Base-by-base conservation (phyloP, 2,888 invertebrate genomes). In the Papilio demoleus region DNA sequence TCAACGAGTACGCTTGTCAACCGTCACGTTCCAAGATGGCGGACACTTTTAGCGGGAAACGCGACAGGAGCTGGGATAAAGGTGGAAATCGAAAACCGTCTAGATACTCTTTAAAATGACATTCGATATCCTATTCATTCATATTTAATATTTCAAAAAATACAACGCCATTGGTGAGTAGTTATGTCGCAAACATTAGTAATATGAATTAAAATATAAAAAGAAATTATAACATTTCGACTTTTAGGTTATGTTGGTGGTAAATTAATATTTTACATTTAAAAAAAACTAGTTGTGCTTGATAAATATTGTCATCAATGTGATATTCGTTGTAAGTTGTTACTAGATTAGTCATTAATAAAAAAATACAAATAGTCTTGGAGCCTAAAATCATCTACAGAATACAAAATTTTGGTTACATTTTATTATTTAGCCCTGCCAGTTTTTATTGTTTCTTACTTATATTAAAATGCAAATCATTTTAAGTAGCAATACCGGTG, bases 1-100 rank as follows among this genome's bases (percentile, higher is more conserved):
- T 85, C 86, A 86, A 85, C 81, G 77, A 77, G 73, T 78, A 72
- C 75, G 72, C 73, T 80, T 79, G 80, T 81, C 84, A 82, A 72
- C 81, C 83, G 79, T 84, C 87, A 87, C 85, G 87, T 88, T 87
- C 79, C 87, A 89, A 91, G 88, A 91, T 90, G 89, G 90, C 88
- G 79, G 75, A 76, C 74, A 78, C 86, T 88, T 87, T 85, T 77
- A 79, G 81, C 81, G 85, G 82, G 82, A 86, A 84, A 87, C 84
- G 87, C 86, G 88, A 86, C 86, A 82, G 79, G 73, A 81, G 81
- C 78, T 79, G 60, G 65, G 66, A 65, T 64, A 63, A 47, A n/a
- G 70, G 66, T 53, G 56, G 60, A 68, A 71, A 71, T 69, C 66
- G 66, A 63, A 67, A 71, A 66, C 63, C 59, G 58, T 66, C 58